Conservation (phyloP, 2,888 invertebrate genomes). For the Petrolisthes cinctipes region DNA sequence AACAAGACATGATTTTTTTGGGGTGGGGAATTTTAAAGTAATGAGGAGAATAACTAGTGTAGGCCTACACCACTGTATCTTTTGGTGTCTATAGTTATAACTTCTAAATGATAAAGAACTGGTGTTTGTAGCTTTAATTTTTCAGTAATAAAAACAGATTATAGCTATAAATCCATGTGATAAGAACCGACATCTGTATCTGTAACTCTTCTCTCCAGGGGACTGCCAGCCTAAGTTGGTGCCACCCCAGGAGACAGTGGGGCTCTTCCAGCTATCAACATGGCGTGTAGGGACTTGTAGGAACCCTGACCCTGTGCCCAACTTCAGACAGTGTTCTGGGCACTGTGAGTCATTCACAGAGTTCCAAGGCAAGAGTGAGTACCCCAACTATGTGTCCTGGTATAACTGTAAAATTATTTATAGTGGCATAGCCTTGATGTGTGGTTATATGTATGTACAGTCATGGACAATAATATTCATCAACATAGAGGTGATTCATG, state of each 20-base stretch:
- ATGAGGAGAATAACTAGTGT: too few relatives aligned
- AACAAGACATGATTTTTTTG: too few relatives aligned
- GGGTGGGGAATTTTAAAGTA: too few relatives aligned
- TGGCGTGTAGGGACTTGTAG: slow-evolving; percentile 65
- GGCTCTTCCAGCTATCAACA: slow-evolving; percentile 59
- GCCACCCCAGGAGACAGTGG: slow-evolving; percentile 65
- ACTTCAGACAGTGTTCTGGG: slow-evolving; percentile 66
- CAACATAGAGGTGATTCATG: neutral
- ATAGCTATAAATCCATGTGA: too few relatives aligned
- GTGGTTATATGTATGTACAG: too few relatives aligned
- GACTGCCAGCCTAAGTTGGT: slow-evolving; percentile 65
- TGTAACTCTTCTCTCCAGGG: slow-evolving; percentile 30
- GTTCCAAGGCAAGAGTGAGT: slow-evolving; percentile 52
- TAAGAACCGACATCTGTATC: too few relatives aligned
- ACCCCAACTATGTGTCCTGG: neutral
- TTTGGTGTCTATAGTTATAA: too few relatives aligned
- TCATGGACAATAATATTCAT: neutral
- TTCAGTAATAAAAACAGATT: too few relatives aligned
- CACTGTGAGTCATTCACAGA: slow-evolving; percentile 66
- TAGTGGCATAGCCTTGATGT: neutral
- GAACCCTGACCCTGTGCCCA: slow-evolving; percentile 65
- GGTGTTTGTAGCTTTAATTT: too few relatives aligned
- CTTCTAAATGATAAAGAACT: too few relatives aligned
- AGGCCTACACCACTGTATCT: too few relatives aligned
- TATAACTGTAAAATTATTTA: neutral